A percentile compares a stretch with the other conserved stretches of the same genome.
These are phyloP conservation scores for Apogon hyalosoma DNA, from an alignment of 2,797 vertebrate genomes.

Conservation along the genomic window DNA sequence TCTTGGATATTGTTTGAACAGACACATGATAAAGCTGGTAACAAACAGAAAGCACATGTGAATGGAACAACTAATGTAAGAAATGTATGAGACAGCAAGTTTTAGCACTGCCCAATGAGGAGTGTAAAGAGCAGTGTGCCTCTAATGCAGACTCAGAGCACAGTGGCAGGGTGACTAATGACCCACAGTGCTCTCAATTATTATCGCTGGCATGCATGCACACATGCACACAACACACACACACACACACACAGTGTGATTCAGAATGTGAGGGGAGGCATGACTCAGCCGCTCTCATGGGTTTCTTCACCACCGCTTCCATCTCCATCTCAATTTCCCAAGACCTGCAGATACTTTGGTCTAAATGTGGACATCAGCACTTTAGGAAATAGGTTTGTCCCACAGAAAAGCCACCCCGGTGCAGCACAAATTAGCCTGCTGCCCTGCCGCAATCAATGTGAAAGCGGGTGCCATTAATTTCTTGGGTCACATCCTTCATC, in stretches of 20 bases:
- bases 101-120: conserved; percentile 41
- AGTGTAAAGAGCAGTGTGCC: conserved; percentile 57
- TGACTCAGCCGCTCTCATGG: conserved; percentile 62
- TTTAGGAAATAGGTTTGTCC: conserved; percentile 67
- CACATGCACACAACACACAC: conserved; percentile 14
- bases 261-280: conserved; percentile 50
- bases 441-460: conserved; percentile 61
- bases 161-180: conserved; percentile 72
- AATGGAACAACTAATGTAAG: conserved; percentile 19
- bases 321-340: conserved; percentile 70
- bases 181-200: conserved; percentile 73
- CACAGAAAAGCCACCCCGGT: conserved; percentile 51
- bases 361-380: conserved; percentile 75
- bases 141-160: conserved; percentile 55
- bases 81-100: conserved; percentile 26
- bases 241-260: conserved; percentile 45
- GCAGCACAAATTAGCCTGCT: conserved; percentile 67
- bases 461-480: conserved; percentile 70
- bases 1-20: not conserved
- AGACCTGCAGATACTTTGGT: conserved; percentile 50
- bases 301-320: conserved; percentile 50
- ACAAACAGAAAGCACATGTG: not conserved
- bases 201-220: conserved; percentile 45
- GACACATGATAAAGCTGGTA: not conserved
- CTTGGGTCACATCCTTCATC: conserved; percentile 55